These are phyloP conservation scores for Anthoscopus minutus DNA, from an alignment of 2,113 vertebrate genomes.

Conservation along the genomic window DNA sequence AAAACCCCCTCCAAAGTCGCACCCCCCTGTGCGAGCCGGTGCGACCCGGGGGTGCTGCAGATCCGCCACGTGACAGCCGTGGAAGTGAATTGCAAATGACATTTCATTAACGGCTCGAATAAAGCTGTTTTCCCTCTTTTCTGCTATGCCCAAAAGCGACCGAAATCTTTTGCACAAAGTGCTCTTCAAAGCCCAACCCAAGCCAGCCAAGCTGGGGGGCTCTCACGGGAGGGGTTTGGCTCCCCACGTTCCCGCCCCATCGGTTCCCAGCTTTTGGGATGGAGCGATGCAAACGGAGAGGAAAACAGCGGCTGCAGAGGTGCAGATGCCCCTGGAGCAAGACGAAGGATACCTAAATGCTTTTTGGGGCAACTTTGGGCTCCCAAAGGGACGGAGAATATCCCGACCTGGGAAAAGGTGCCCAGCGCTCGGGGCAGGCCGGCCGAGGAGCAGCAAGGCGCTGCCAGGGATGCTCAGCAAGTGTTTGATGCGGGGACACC, in stretches of 20 bases:
- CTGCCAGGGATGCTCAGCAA: fast-evolving
- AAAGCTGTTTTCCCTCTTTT: slow-evolving; percentile 61
- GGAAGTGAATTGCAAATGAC: slow-evolving; percentile 64
- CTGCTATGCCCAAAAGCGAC: slow-evolving; percentile 22
- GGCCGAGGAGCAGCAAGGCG: not conserved
- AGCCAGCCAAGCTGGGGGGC: not conserved
- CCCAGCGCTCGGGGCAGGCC: fast-evolving
- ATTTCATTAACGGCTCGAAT: slow-evolving; percentile 70
- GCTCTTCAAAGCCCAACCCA: not conserved
- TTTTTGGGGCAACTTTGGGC: not conserved
- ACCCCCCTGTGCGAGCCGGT: not conserved
- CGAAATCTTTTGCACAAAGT: not conserved
- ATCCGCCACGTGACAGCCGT: not conserved
- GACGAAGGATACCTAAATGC: not conserved
- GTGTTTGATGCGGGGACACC: fast-evolving
- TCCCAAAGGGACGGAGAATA: not conserved
- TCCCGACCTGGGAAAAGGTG: not conserved
- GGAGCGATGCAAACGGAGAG: fast-evolving
- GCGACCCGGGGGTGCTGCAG: not conserved
- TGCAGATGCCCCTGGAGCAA: not conserved
- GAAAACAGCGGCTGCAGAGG: fast-evolving
- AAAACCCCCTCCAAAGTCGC: not conserved
- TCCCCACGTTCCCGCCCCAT: fast-evolving
- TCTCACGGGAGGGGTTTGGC: not conserved
- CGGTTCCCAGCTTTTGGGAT: fast-evolving